Evolutionary conservation across 2,113 vertebrate genomes (phyloP), one percentile per base, ranked within the genome.

Genomic region (Platichthys stellatus): DNA sequence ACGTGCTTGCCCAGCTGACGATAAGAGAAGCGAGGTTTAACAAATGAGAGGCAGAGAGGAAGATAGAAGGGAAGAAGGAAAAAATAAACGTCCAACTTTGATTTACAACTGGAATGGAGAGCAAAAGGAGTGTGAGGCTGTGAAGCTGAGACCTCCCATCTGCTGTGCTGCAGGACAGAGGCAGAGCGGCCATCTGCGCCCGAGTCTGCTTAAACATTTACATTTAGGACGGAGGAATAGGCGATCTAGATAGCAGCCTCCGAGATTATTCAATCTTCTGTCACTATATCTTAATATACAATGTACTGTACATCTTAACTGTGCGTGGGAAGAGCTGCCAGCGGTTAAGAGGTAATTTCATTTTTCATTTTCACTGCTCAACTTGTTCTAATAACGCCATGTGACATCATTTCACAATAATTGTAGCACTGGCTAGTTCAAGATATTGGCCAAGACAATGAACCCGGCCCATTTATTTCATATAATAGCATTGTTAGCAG

Each of bases 81-180:
- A 24, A 76, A 75, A 77, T 43, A 76, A 84, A 70, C 72, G 66
- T 76, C 87, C 63, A 85, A 90, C 87, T 90, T 86, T 90, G 84
- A 92, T 90, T 92, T 93, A 92, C 90, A 93, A 87, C 90, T 89
- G 90, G 90, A 90, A 89, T 72, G 74, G 88, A 89, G 88, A 90
- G 84, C 80, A 75, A 86, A 92, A 91, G 78, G 73, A 90, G 93
- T 89, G 80, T 31, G 87, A 80, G 82, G 80, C 90, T 85, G 81
- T 83, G 89, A 87, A 90, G 92, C 89, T 83, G 86, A 94, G 89
- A 85, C 84, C 90, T 80, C 86, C 92, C 92, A 94, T 94, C 94
- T 94, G 94, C 88, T 87, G 78, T 53, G 69, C 81, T 88, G 87
- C 72, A 90, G 89, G 83, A 88, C 75, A 78, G 85, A 81, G 86